Conservation (phyloP, 1,140 invertebrate species). For the Dreissena polymorpha region DNA sequence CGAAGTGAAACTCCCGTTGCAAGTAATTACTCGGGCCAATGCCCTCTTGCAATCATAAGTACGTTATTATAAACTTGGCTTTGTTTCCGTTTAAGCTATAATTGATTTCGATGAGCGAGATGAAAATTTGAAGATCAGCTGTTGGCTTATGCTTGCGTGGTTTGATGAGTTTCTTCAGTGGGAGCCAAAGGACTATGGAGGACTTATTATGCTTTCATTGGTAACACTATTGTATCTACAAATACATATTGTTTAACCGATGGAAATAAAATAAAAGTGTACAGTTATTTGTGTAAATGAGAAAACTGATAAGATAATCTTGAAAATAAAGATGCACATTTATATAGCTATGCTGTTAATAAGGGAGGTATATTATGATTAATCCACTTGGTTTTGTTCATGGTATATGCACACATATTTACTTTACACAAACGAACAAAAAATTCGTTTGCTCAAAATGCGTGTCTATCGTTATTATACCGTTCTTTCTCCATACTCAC, state of each 20-base stretch:
- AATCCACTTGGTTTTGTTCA: too few relatives aligned
- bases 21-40: too few relatives aligned
- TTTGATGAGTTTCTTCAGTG: conserved; percentile 44
- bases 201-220: conserved; percentile 7
- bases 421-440: neutral
- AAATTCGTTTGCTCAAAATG: neutral
- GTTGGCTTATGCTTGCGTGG: conserved; percentile 25
- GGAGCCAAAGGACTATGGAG: conserved; percentile 18
- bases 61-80: too few relatives aligned
- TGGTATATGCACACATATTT: neutral
- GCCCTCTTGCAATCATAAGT: too few relatives aligned
- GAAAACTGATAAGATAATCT: neutral
- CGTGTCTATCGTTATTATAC: neutral
- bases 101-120: conserved; percentile 38
- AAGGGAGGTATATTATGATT: neutral
- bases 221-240: neutral
- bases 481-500: too few relatives aligned
- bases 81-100: conserved; percentile 1
- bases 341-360: neutral
- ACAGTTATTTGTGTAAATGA: neutral
- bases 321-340: neutral
- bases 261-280: neutral
- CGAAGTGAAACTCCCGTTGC: too few relatives aligned
- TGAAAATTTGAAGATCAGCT: conserved; percentile 34
- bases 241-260: neutral